phyloP scores from a whole-genome alignment of 2,113 vertebrate species.

The Microtus richardsoni region DNA sequence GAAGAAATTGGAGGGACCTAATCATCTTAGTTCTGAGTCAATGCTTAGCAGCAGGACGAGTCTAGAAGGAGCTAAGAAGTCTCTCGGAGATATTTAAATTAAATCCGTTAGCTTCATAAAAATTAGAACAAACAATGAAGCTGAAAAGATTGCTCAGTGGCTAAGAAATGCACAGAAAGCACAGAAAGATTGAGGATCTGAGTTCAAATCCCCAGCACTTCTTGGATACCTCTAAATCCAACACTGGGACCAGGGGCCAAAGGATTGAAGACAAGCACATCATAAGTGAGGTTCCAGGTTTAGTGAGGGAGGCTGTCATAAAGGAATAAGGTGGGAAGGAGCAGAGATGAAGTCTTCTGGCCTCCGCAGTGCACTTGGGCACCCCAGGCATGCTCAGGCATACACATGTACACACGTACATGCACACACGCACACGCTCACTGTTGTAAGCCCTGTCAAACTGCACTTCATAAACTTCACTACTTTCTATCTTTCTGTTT shows the following conservation, averaged over 20 bases:
- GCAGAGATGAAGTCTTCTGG: background rate
- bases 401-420: background rate
- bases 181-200: too few species aligned
- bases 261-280: background rate
- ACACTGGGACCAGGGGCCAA: too few species aligned
- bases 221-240: too few species aligned
- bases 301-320: background rate
- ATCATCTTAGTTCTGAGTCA: background rate
- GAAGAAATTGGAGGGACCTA: background rate
- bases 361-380: background rate
- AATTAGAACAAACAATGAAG: background rate
- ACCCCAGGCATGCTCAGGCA: background rate
- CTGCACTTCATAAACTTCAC: slow-evolving; percentile 11
- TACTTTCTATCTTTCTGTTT: slow-evolving; percentile 13
- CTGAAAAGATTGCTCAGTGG: background rate
- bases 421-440: background rate
- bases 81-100: background rate
- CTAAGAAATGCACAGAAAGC: background rate
- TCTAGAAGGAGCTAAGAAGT: background rate
- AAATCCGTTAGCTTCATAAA: background rate
- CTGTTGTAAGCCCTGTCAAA: background rate
- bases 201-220: background rate
- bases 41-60: background rate
- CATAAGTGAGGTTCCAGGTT: background rate
- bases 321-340: background rate